Percentiles rank a stretch among this genome's conserved stretches.
Evolutionary conservation across 2,888 invertebrate species (phyloP).

Genomic region (Apodemia mormo): DNA sequence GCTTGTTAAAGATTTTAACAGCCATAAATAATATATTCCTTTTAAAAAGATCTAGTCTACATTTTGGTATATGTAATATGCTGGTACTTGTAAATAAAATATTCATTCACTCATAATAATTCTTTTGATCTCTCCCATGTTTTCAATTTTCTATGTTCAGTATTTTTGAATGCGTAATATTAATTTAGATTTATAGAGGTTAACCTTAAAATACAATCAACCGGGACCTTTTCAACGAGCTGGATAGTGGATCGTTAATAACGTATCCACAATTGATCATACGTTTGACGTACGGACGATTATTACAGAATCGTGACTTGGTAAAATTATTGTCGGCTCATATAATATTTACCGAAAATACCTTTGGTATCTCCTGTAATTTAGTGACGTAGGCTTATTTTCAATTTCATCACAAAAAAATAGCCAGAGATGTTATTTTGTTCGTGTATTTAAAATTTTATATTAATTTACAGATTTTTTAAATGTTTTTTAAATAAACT

Average conservation of each 20-base stretch:
- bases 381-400: constrained; percentile 9
- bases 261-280: constrained; percentile 42
- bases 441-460: background rate
- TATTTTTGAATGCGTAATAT: background rate
- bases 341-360: constrained; percentile 19
- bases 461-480: no score
- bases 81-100: no score
- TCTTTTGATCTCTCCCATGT: no score
- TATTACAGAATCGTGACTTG: constrained; percentile 55
- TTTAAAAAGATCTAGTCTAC: no score
- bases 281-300: constrained; percentile 44
- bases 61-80: no score
- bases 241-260: constrained; percentile 6
- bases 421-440: background rate
- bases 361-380: background rate
- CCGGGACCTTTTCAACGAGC: constrained; percentile 2
- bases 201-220: constrained; percentile 11
- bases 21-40: no score
- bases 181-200: background rate
- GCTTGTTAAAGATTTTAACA: no score
- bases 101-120: no score
- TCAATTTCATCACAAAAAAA: background rate
- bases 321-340: constrained; percentile 42
- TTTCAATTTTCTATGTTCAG: background rate
- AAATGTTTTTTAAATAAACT: no score